phyloP scores from a whole-genome alignment of 30 jellyfish, hydroid and myxozoan genomes.

The Haliclystus octoradiatus region DNA sequence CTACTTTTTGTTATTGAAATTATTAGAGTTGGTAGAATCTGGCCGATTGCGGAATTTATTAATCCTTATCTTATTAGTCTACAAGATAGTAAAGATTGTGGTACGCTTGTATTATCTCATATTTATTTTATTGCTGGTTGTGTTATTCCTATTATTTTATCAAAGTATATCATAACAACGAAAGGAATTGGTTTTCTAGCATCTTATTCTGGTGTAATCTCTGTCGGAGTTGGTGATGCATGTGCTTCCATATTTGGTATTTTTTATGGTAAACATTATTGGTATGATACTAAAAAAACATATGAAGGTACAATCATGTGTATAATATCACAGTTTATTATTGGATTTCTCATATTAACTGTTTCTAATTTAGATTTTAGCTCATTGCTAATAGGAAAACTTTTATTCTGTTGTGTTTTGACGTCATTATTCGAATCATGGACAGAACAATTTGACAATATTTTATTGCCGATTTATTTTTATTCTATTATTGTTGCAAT shows the following conservation, averaged over 20 bases:
- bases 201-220: conserved; percentile 58
- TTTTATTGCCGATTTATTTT: conserved; percentile 49
- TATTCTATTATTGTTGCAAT: conserved; percentile 12
- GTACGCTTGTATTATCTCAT: conserved; percentile 56
- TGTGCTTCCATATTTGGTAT: conserved; percentile 84
- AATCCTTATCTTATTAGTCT: conserved; percentile 40
- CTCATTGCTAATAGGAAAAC: neutral
- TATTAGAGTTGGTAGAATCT: conserved; percentile 30
- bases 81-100: conserved; percentile 72
- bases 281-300: conserved; percentile 55
- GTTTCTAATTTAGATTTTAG: conserved; percentile 6
- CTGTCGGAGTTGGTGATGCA: conserved; percentile 89
- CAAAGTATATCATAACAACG: too few species aligned
- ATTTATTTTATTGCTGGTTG: conserved; percentile 64
- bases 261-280: conserved; percentile 25
- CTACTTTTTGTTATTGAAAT: conserved; percentile 40
- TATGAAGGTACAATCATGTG: conserved; percentile 47
- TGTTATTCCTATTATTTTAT: conserved; percentile 56
- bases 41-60: conserved; percentile 32
- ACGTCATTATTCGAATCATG: conserved; percentile 46
- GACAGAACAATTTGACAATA: conserved; percentile 71
- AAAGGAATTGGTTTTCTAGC: neutral
- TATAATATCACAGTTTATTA: conserved; percentile 18
- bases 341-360: conserved; percentile 7
- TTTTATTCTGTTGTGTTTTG: conserved; percentile 12